Conservation (phyloP, 2,888 invertebrate species). For the Blastobasis adustella region DNA sequence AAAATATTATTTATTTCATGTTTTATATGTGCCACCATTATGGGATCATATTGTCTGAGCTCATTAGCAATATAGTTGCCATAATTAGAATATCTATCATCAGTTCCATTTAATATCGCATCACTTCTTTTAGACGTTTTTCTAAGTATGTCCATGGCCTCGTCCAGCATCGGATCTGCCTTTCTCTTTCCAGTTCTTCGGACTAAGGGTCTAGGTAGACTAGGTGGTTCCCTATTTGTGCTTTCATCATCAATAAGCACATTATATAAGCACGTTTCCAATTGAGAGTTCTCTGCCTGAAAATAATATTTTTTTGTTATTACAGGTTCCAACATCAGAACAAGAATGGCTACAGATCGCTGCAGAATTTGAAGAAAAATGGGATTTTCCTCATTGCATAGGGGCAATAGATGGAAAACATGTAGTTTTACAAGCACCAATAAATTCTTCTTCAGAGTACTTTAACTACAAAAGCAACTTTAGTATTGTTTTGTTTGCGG, state of each 20-base stretch:
- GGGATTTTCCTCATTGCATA: constrained; percentile 21
- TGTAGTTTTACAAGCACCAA: constrained; percentile 18
- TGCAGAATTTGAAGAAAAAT: constrained; percentile 17
- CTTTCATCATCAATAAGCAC: too few relatives aligned
- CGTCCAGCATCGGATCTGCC: too few relatives aligned
- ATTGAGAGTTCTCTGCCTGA: too few relatives aligned
- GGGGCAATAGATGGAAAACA: constrained; percentile 15
- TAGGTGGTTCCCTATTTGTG: too few relatives aligned
- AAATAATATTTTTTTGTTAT: constrained; percentile 5
- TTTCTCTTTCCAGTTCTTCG: too few relatives aligned
- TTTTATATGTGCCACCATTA: background rate
- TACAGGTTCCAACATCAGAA: constrained; percentile 19
- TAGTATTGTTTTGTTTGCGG: constrained; percentile 20
- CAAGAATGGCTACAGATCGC: constrained; percentile 15
- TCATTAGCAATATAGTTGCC: too few relatives aligned
- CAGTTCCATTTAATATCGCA: too few relatives aligned
- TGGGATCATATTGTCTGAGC: background rate
- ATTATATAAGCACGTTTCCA: too few relatives aligned
- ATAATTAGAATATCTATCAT: too few relatives aligned
- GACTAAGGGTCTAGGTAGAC: too few relatives aligned
- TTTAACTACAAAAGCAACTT: constrained; percentile 20
- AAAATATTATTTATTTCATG: background rate
- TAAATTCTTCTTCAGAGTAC: constrained; percentile 21
- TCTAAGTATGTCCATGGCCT: too few relatives aligned
- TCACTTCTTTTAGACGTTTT: too few relatives aligned